Conservation (phyloP, 2,113 vertebrate species). For the Cardinalis cardinalis region DNA sequence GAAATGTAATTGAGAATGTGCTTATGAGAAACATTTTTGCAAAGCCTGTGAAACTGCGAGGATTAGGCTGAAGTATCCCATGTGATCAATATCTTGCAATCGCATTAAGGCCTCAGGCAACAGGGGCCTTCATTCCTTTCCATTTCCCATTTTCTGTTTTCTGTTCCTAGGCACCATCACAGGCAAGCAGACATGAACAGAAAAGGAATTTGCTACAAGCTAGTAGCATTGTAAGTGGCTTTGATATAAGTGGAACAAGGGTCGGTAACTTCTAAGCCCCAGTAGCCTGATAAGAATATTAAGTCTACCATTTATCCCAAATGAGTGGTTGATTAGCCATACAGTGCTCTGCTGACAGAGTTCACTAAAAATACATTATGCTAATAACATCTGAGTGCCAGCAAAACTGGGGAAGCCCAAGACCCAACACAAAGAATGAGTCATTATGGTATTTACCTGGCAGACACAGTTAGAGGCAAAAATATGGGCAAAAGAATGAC, state of each 20-base stretch:
- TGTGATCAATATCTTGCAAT: slow-evolving; percentile 30
- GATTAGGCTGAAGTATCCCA: slow-evolving; percentile 28
- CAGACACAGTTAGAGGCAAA: background rate
- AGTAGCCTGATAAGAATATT: slow-evolving; percentile 52
- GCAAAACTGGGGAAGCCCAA: slow-evolving; percentile 9
- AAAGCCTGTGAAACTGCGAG: slow-evolving; percentile 28
- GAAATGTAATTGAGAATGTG: slow-evolving; percentile 29
- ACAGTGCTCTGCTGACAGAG: slow-evolving; percentile 56
- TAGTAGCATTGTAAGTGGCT: slow-evolving; percentile 38
- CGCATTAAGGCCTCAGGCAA: background rate
- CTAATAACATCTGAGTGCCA: slow-evolving; percentile 44
- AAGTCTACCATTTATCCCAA: slow-evolving; percentile 48
- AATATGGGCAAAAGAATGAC: background rate
- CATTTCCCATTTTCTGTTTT: slow-evolving; percentile 23
- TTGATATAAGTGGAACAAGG: slow-evolving; percentile 41
- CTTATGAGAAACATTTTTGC: slow-evolving; percentile 30
- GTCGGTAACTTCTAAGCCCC: slow-evolving; percentile 29
- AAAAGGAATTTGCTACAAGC: slow-evolving; percentile 56
- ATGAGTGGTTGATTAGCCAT: slow-evolving; percentile 49
- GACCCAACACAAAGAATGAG: slow-evolving; percentile 13
- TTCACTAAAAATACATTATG: slow-evolving; percentile 66
- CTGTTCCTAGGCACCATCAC: slow-evolving; percentile 19
- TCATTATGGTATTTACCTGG: slow-evolving; percentile 33
- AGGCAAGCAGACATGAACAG: slow-evolving; percentile 21
- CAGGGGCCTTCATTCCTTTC: background rate